A percentile compares a stretch with the other conserved stretches of the same genome.
These are phyloP conservation scores for Drosophila nigritarsus DNA, from an alignment of 2,888 invertebrate genomes.

Conservation along the genomic window DNA sequence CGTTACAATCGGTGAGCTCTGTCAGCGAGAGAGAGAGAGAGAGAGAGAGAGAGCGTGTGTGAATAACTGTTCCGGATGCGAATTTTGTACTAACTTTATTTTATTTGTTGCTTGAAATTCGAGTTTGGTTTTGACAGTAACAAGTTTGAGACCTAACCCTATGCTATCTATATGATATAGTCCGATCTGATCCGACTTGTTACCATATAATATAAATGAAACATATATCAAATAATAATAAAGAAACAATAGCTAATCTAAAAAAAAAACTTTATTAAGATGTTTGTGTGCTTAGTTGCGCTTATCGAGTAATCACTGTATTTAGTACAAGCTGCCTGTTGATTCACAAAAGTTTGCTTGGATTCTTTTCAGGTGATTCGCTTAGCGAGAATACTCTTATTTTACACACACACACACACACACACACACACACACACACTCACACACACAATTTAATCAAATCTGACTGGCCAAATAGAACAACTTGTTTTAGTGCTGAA, in stretches of 20 bases:
- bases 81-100: background rate
- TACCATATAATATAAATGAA: background rate
- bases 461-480: background rate
- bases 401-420: background rate
- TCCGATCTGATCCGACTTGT: background rate
- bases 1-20: constrained; percentile 86
- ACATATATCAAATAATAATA: background rate
- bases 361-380: background rate
- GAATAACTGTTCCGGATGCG: background rate
- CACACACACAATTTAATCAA: background rate
- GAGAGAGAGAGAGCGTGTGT: background rate
- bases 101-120: background rate
- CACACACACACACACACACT: background rate
- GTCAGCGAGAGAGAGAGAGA: background rate
- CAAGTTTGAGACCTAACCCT: background rate
- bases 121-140: background rate
- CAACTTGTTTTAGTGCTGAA: background rate
- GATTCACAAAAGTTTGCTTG: constrained; percentile 1
- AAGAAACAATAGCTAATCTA: background rate
- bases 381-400: background rate
- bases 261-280: background rate
- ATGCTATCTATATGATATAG: background rate
- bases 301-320: background rate
- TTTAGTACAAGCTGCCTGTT: background rate
- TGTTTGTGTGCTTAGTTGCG: background rate